These are phyloP conservation scores for Sisyra nigra DNA, from an alignment of 2,888 invertebrate species.

Conservation along the genomic window DNA sequence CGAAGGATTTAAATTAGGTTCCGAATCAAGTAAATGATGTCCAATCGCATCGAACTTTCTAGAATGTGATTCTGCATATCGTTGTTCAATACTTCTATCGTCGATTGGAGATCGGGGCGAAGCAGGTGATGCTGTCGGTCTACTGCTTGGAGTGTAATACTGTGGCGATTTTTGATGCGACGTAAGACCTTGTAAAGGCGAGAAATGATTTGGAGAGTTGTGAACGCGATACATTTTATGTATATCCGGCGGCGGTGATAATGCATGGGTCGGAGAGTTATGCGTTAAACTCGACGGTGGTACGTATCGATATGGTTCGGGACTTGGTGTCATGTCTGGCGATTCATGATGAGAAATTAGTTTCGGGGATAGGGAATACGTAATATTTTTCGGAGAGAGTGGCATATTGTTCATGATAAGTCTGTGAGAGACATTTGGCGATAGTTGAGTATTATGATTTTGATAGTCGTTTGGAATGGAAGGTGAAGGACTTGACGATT, in stretches of 20 bases:
- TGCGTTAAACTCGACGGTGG: slow-evolving; percentile 4
- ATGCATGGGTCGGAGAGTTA: slow-evolving; percentile 6
- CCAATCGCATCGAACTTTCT: neutral
- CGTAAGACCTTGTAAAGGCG: slow-evolving; percentile 12
- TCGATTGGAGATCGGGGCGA: slow-evolving; percentile 12
- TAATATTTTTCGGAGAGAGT: slow-evolving; percentile 15
- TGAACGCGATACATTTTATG: slow-evolving; percentile 6
- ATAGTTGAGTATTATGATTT: slow-evolving; percentile 15
- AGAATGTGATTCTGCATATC: neutral
- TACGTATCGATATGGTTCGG: slow-evolving; percentile 27
- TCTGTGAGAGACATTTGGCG: slow-evolving; percentile 22
- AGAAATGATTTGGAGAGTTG: slow-evolving; percentile 6
- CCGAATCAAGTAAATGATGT: slow-evolving; percentile 1
- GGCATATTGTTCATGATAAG: slow-evolving; percentile 28
- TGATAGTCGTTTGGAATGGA: slow-evolving; percentile 15
- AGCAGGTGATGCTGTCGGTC: slow-evolving; percentile 10
- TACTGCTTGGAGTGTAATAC: slow-evolving; percentile 9
- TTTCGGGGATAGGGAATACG: slow-evolving; percentile 2
- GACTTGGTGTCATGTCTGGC: slow-evolving; percentile 30
- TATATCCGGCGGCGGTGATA: slow-evolving; percentile 9
- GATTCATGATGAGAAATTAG: slow-evolving; percentile 17
- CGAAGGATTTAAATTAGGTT: slow-evolving; percentile 1
- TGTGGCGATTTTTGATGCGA: slow-evolving; percentile 11
- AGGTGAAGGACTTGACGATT: slow-evolving; percentile 29
- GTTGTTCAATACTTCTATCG: slow-evolving; percentile 17